Base-by-base conservation (phyloP, 2,797 vertebrate species). In the Hemitrygon akajei region DNA sequence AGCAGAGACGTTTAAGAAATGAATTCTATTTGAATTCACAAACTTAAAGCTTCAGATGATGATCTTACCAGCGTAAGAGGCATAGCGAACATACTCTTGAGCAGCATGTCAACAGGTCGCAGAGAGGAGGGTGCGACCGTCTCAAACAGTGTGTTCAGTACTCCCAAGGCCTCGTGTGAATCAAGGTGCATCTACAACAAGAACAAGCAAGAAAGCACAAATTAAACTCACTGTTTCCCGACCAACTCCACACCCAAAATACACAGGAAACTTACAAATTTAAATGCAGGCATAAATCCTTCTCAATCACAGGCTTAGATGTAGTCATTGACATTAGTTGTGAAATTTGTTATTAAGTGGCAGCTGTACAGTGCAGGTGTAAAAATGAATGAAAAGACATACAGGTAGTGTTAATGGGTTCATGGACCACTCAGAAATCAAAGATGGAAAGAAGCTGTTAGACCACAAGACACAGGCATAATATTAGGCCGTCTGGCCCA, bases 71-170 rank as follows among this genome's bases (percentile, higher is more conserved):
- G 98, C 60, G 98, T 98, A 94, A 95, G 96, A 0, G 99, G 99
- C 87, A 97, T 98, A 94, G 98, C 97, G 80, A 99, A 99, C 98
- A 99, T 99, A 93, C 98, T 99, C 95, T 98, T 98, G 93, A 99
- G 95, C 81, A 99, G 97, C 98, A 99, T 99, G 96, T 99, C 99
- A 27, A 99, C 99, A 0, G 99, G 99, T 58, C 99, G 97, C 47
- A 99, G 97, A 9, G 99, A 98, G 12, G 99, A 99, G 7, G 99
- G 99, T 1, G 99, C 98, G 95, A 99, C 96, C 0, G 98, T 98
- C 96, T 99, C 99, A 97, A 99, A 99, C 9, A 99, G 95, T 0
- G 98, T 99, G 95, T 99, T 99, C 93, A 99, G 34, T 91, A 99
- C 98, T 7, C 99, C 98, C 73, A 99, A 95, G 0, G 99, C 99